Percentiles rank a stretch among this genome's conserved stretches.
These are phyloP conservation scores for Phalera bucephala DNA, from an alignment of 2,888 invertebrate species.

Conservation along the genomic window DNA sequence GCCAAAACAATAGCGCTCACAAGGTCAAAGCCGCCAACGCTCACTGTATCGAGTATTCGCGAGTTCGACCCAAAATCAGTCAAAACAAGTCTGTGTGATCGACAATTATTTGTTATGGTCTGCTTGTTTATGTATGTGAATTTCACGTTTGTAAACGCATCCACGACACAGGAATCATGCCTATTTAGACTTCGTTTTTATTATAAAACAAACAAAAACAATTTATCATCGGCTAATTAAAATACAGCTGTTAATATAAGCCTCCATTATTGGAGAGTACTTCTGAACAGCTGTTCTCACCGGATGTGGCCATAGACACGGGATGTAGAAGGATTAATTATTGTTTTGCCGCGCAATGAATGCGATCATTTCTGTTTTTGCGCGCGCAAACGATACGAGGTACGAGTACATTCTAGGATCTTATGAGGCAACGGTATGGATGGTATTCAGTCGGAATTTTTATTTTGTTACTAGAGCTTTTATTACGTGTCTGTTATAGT, in stretches of 20 bases:
- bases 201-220: too few species aligned
- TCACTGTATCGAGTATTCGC: too few species aligned
- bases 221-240: too few species aligned
- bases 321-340: slow-evolving; percentile 33
- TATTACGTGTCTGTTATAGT: not conserved
- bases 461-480: not conserved
- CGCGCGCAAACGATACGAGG: slow-evolving; percentile 7
- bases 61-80: too few species aligned
- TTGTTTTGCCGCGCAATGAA: slow-evolving; percentile 26
- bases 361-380: slow-evolving; percentile 22
- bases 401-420: slow-evolving; percentile 12
- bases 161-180: too few species aligned
- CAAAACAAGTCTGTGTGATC: too few species aligned
- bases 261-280: slow-evolving; percentile 13
- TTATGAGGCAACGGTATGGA: slow-evolving; percentile 7
- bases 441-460: not conserved
- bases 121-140: too few species aligned
- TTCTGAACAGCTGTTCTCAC: slow-evolving; percentile 28
- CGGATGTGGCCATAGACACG: slow-evolving; percentile 26
- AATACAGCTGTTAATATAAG: slow-evolving; percentile 22
- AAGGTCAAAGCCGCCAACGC: too few species aligned
- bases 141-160: too few species aligned
- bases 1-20: too few species aligned
- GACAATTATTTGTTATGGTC: too few species aligned
- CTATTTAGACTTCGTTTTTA: too few species aligned